Evolutionary conservation across 1,140 invertebrate genomes (phyloP), one percentile per base, ranked within the genome.

Genomic region (Camponotus vicinus): DNA sequence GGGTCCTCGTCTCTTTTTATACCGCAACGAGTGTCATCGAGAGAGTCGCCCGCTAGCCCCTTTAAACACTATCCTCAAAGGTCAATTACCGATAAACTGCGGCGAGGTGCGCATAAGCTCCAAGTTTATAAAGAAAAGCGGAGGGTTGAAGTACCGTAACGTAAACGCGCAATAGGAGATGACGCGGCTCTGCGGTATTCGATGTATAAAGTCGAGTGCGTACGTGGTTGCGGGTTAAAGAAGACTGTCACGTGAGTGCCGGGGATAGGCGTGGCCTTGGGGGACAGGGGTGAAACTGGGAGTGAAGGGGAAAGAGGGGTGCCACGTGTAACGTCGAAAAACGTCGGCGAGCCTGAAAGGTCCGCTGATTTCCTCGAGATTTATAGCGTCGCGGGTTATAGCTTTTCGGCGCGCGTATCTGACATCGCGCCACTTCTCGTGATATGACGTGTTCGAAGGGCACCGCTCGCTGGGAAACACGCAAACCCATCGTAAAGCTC

Each of bases 71-170:
- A 71, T 40, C 45, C 37, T 37, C 83, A 76, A 73, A 83, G 87
- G 85, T 90, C 89, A 86, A 90, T 90, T 89, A 87, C 88, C 89
- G 88, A 89, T 89, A 90, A 90, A 89, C 86, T 87, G 8, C 42
- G 8, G 63, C 34, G 7, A 59, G 21, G 59, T 37, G 73, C 61
- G 73, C 73, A 71, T 87, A 75, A 89, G 67, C 85, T 49, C 55
- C 21, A 42, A 79, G 82, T 55, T 63, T 75, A 85, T 79, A 88
- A 88, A 88, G 84, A 87, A 79, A 52, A 32, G 11, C n/a, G 61
- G 64, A 55, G 21, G 15, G 55, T n/a, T 61, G 63, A 88, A 85
- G 63, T 52, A 52, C 76, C 86, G 86, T 42, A 52, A 89, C 88
- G 89, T 89, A 89, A 90, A 90, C 11, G 52, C 21, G 11, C 57